phyloP scores from a whole-genome alignment of 2,888 invertebrate genomes.

The Heteromurus nitidus region DNA sequence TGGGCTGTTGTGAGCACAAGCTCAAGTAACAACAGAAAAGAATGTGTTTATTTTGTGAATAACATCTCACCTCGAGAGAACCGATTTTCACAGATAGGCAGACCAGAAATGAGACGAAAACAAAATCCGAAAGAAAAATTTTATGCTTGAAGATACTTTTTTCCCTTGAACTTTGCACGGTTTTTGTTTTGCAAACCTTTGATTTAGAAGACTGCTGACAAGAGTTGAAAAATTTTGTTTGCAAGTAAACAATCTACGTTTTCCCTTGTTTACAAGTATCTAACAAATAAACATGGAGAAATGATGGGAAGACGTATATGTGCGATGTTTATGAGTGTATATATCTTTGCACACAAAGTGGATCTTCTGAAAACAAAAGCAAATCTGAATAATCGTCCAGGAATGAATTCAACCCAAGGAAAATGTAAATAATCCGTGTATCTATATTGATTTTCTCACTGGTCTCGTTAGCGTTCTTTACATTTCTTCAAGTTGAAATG shows the following conservation, averaged over 20 bases:
- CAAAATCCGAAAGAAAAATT: no score
- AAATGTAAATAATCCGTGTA: constrained; percentile 27
- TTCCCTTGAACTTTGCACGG: constrained; percentile 13
- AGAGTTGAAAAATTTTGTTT: constrained; percentile 12
- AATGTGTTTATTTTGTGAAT: constrained; percentile 16
- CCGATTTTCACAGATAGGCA: constrained; percentile 3
- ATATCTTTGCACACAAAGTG: neutral
- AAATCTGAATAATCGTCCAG: constrained; percentile 27
- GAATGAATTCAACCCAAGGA: constrained; percentile 22
- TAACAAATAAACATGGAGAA: constrained; percentile 1
- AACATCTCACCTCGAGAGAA: constrained; percentile 14
- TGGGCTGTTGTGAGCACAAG: neutral
- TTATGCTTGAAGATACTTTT: neutral
- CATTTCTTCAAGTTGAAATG: no score
- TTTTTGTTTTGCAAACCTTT: constrained; percentile 33
- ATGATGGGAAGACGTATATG: neutral
- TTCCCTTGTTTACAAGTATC: constrained; percentile 12
- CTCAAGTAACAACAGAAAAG: neutral
- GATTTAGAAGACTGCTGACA: constrained; percentile 36
- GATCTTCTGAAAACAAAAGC: constrained; percentile 10
- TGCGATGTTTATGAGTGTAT: neutral
- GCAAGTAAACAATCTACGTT: constrained; percentile 34
- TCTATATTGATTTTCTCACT: constrained; percentile 18
- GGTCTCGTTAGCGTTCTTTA: constrained; percentile 24
- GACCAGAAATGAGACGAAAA: constrained; percentile 8